Base-by-base conservation (phyloP, 30 jellyfish, hydroid and myxozoan genomes). In the Pseudorhiza aurosa region DNA sequence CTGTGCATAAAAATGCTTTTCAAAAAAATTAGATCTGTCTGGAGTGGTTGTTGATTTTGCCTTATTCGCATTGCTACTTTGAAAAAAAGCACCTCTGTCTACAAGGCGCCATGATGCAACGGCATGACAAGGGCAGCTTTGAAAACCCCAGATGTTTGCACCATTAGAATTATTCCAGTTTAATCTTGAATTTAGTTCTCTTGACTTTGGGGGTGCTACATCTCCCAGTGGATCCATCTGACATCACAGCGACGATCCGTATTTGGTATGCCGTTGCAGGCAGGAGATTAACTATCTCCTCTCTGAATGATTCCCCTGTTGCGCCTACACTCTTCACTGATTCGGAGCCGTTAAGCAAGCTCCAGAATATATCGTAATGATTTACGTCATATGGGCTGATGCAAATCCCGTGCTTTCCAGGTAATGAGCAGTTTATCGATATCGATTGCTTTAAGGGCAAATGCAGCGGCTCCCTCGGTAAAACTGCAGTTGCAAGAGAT, bases 381-480 rank as follows among this genome's bases (percentile, higher is more conserved):
- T 77, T 62, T 28, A 77, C 24, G 10, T 37, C 63, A 47, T 46
- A 21, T 36, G 51, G n/a, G 40, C 33, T 63, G 60, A 21, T 18
- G 53, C 32, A 32, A n/a, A 36, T 47, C 14, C 15, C 82, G 72
- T 11, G 89, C 71, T 44, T 43, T 27, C 89, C 89, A 77, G 14
- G 50, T 21, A 58, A 77, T 74, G 14, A 60, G 73, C 44, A 77
- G 53, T 60, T 30, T 77, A 77, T 35, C 46, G 63, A 24, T 12
- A 8, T 75, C 89, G 30, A 37, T 8, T 59, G 81, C 59, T 45
- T 62, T 56, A 35, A 77, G 74, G 9, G 81, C 74, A 77, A 60
- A 32, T 43, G 64, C 89, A 77, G 89, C 72, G 82, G 82, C 36
- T 63, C 82, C 28, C 51, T 62, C 33, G 89, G 89, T 9, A 43